Evolutionary conservation across 1,140 invertebrate species (phyloP), one percentile per base, ranked within the genome.

Genomic region (Temnothorax curvispinosus): DNA sequence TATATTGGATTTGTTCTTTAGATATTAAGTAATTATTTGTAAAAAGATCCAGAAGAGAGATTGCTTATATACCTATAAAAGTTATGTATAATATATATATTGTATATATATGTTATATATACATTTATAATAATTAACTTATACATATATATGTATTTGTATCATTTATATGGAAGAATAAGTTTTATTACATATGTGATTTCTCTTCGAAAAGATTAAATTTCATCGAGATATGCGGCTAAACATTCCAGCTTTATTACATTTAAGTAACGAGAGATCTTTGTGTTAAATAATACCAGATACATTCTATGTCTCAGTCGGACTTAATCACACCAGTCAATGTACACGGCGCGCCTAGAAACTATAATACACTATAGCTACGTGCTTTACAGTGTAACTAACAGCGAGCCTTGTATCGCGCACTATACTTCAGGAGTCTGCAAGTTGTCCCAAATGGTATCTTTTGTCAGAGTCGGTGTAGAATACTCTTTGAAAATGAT

Each of bases 221-320:
- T 38, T 74, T 74, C 1, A 35, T 82, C 0, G 18, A 78, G 8
- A 52, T 52, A 52, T 0, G 7, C 1, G 7, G 6, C 11, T n/a
- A 82, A 27, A 82, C 54, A 84, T 84, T 75, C 69, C 80, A 74
- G 13, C 18, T 84, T 84, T 15, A 18, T 74, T 82, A 82, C 2
- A 71, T 13, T 69, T 32, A 35, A 15, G 18, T 58, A 72, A 58
- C 13, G 7, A 13, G 60, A 13, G 1, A 58, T 72, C 1, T 35
- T 72, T 58, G 11, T 3, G 18, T 82, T 47, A 38, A 64, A 52
- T n/a, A 1, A 69, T n/a, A 21, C 11, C 18, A 41, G 18, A 67
- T 64, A 64, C 5, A n/a, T 54, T 80, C 67, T 60, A n/a, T 13
- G 18, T 54, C 21, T 32, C 44, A 87, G 32, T 71, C 35, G 50